A percentile compares a stretch with the other conserved stretches of the same genome.
Evolutionary conservation across 1,140 invertebrate genomes (phyloP).

Genomic region (Diachasmimorpha longicaudata): DNA sequence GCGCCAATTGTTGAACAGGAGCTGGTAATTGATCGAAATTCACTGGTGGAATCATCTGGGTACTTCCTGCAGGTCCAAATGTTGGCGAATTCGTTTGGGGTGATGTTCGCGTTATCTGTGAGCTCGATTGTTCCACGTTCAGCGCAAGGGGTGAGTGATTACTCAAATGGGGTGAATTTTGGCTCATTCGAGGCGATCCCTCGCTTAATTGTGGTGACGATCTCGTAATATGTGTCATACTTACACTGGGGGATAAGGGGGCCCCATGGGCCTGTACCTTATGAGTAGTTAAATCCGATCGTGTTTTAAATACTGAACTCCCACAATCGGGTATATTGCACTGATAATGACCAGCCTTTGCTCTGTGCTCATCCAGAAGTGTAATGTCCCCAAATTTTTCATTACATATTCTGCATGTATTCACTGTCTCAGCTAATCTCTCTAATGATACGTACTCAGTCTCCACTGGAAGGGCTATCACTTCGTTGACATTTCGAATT

Average conservation of each 20-base stretch:
- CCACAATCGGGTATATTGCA: slow-evolving; percentile 59
- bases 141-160: slow-evolving; percentile 39
- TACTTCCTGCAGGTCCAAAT: slow-evolving; percentile 6
- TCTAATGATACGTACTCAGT: slow-evolving; percentile 62
- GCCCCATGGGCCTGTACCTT: slow-evolving; percentile 55
- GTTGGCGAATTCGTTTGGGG: slow-evolving; percentile 50
- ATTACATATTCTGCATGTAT: slow-evolving; percentile 59
- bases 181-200: slow-evolving; percentile 32
- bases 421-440: slow-evolving; percentile 56
- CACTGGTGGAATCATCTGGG: slow-evolving; percentile 46
- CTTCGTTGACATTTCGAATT: slow-evolving; percentile 45
- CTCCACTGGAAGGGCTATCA: slow-evolving; percentile 43
- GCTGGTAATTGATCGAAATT: slow-evolving; percentile 60
- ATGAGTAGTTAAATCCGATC: slow-evolving; percentile 53
- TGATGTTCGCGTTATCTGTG: slow-evolving; percentile 39
- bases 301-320: slow-evolving; percentile 47
- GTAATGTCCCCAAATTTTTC: slow-evolving; percentile 59
- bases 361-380: slow-evolving; percentile 56
- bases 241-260: slow-evolving; percentile 48
- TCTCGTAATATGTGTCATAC: slow-evolving; percentile 12
- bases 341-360: slow-evolving; percentile 58
- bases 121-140: slow-evolving; percentile 30
- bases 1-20: slow-evolving; percentile 62
- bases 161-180: slow-evolving; percentile 42
- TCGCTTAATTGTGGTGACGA: slow-evolving; percentile 41